Evolutionary conservation across 1,140 invertebrate genomes (phyloP).

Genomic region (Drosophila seguyi): DNA sequence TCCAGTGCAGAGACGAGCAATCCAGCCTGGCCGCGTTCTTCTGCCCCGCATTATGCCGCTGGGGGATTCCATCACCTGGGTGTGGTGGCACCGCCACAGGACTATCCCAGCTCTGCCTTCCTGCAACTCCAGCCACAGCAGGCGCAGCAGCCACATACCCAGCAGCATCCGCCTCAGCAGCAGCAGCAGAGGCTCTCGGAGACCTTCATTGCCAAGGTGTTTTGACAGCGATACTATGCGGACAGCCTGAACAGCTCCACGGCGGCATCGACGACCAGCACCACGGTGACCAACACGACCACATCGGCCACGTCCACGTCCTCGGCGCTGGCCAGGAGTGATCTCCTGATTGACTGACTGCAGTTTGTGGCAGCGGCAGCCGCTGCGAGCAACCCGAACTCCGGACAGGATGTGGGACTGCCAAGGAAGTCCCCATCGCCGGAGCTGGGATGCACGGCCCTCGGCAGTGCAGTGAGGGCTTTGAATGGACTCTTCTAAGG

Average conservation of each 20-base stretch:
- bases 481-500: slow-evolving; percentile 75
- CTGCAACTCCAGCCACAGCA: slow-evolving; percentile 48
- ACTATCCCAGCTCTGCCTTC: slow-evolving; percentile 69
- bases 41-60: slow-evolving; percentile 37
- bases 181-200: slow-evolving; percentile 63
- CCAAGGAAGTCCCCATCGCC: slow-evolving; percentile 24
- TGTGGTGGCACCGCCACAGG: slow-evolving; percentile 39
- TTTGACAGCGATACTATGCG: slow-evolving; percentile 85
- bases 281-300: slow-evolving; percentile 18
- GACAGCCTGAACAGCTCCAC: slow-evolving; percentile 66
- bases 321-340: slow-evolving; percentile 19
- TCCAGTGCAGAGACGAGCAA: slow-evolving; percentile 76
- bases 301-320: slow-evolving; percentile 13
- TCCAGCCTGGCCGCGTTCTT: slow-evolving; percentile 65
- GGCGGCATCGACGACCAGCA: slow-evolving; percentile 22
- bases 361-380: slow-evolving; percentile 51
- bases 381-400: slow-evolving; percentile 35
- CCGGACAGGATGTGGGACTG: slow-evolving; percentile 18
- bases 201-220: slow-evolving; percentile 84
- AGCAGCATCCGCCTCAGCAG: slow-evolving; percentile 39
- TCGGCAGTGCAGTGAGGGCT: slow-evolving; percentile 72
- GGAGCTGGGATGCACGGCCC: slow-evolving; percentile 55
- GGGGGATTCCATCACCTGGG: slow-evolving; percentile 50
- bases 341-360: slow-evolving; percentile 54
- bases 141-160: slow-evolving; percentile 22